Base-by-base conservation (phyloP, 2,113 vertebrate genomes). In the Myanophis thanlyinensis region DNA sequence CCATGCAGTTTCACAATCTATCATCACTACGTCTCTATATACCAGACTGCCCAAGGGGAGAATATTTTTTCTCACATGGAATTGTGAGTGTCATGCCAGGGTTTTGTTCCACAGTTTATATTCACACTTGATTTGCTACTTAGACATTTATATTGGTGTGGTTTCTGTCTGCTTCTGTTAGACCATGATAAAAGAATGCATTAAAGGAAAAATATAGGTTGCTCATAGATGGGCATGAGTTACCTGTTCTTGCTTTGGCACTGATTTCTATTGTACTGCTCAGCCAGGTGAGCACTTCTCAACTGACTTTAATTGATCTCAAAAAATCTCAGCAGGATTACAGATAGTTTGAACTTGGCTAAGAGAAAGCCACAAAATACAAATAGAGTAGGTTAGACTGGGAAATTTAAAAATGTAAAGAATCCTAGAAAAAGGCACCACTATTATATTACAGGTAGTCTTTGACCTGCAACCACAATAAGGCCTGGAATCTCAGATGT, bases 11-110 rank as follows among this genome's bases (percentile, higher is more conserved):
- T 93, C 92, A 20, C 80, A 89, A 93, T 89, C 92, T 90, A 48
- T 93, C 92, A 90, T 89, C 88, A 90, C 88, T 62, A 89, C 5
- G 59, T 80, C 49, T 53, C 53, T 51, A 86, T 88, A 90, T 51
- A 89, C 73, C 80, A 86, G 73, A 49, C 52, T 93, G 92, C 92
- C 92, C 92, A 90, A 90, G 80, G 92, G 92, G 88, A 93, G 92
- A 88, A 62, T 90, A 51, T 59, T 89, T 89, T 54, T 44, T 86
- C 88, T 62, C 59, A 46, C 23, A 51, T 85, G 53, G 54, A 80
- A 90, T 89, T 93, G 92, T 88, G 85, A 93, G 80, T 88, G 89
- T 59, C 53, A n/a, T 89, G 88, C 80, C 53, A 86, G 51, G 47
- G 73, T 85, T 89, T 85, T 89, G n/a, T 90, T 89, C 92, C n/a